Evolutionary conservation across 2,888 invertebrate species (phyloP).

Genomic region (Plebejus anna): DNA sequence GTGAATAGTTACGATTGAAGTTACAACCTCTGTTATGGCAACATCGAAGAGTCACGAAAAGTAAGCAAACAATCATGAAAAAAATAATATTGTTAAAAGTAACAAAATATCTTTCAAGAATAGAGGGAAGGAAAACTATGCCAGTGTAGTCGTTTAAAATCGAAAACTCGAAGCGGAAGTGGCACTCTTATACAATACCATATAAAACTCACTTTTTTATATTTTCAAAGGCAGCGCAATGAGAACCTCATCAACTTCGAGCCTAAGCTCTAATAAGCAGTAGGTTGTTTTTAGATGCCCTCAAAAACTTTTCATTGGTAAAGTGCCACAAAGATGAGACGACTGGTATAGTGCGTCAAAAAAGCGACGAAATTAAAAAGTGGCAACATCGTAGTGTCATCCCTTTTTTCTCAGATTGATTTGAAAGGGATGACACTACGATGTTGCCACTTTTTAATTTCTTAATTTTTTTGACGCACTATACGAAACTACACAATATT

Average conservation of each 20-base stretch:
- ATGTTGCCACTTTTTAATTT: too few relatives aligned
- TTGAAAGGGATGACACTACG: too few relatives aligned
- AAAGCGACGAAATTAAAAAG: too few relatives aligned
- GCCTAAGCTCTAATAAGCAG: background rate
- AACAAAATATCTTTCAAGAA: background rate
- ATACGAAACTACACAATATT: slow-evolving; percentile 1
- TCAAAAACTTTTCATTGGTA: background rate
- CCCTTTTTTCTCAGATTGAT: too few relatives aligned
- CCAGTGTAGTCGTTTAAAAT: background rate
- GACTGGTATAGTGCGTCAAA: background rate
- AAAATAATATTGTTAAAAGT: background rate
- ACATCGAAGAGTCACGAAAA: background rate
- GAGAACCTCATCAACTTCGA: background rate
- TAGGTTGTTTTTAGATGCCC: background rate
- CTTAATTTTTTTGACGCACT: too few relatives aligned
- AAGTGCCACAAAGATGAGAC: background rate
- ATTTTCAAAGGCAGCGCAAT: background rate
- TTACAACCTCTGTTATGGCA: slow-evolving; percentile 12
- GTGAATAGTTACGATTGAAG: background rate
- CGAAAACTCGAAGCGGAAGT: background rate
- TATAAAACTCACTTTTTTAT: background rate
- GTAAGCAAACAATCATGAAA: background rate
- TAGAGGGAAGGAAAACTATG: background rate
- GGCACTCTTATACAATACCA: background rate
- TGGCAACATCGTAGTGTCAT: too few relatives aligned